Evolutionary conservation across 2,113 vertebrate genomes (phyloP).

Genomic region (Pterophyllum scalare): DNA sequence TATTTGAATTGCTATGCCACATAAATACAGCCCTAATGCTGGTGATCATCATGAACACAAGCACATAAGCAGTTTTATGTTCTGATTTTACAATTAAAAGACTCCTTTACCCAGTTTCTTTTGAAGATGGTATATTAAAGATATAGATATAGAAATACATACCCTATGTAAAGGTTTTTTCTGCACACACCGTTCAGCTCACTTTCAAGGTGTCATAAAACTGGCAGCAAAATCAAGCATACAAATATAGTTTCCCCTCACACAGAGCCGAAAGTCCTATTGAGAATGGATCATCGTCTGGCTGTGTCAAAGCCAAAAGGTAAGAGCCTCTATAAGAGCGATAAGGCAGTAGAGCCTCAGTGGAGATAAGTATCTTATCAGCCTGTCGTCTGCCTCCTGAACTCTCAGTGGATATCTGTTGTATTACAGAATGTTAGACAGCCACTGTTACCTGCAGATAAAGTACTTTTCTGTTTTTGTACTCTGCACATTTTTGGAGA

Average conservation of each 20-base stretch:
- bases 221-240: slow-evolving; percentile 17
- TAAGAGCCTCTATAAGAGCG: slow-evolving; percentile 46
- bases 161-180: not conserved
- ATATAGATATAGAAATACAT: not conserved
- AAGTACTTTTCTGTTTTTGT: slow-evolving; percentile 40
- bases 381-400: slow-evolving; percentile 69
- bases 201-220: slow-evolving; percentile 7
- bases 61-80: not conserved
- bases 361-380: slow-evolving; percentile 76
- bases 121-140: not conserved
- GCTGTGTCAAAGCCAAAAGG: slow-evolving; percentile 55
- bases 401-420: slow-evolving; percentile 59
- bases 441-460: slow-evolving; percentile 55
- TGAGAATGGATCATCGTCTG: slow-evolving; percentile 63
- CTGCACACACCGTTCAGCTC: not conserved
- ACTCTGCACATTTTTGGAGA: not conserved
- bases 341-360: slow-evolving; percentile 61
- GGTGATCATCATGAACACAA: slow-evolving; percentile 1
- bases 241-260: slow-evolving; percentile 18
- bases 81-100: not conserved
- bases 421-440: slow-evolving; percentile 64
- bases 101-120: not conserved
- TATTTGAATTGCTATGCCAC: slow-evolving; percentile 29
- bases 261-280: slow-evolving; percentile 24
- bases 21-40: not conserved